A percentile compares a stretch with the other conserved stretches of the same genome.
Conservation (phyloP, 2,888 invertebrate species). For the Acleris laterana region DNA sequence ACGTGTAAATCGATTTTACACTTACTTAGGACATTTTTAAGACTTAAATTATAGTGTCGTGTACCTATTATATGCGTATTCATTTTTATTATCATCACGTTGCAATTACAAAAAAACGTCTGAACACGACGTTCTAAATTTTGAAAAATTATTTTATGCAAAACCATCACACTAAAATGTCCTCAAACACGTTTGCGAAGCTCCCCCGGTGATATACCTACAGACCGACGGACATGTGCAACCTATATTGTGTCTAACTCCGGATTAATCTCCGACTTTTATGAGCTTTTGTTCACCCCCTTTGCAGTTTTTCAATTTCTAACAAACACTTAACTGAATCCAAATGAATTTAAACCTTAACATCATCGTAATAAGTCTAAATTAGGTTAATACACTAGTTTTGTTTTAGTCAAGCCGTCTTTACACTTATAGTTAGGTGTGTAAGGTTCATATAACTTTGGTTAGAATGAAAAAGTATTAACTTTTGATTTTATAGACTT, state of each 20-base stretch:
- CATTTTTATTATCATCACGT: neutral
- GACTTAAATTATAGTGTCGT: too few relatives aligned
- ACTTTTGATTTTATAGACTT: conserved; percentile 80
- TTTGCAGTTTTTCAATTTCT: conserved; percentile 62
- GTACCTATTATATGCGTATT: neutral
- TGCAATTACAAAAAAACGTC: too few relatives aligned
- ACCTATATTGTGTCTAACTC: conserved; percentile 78
- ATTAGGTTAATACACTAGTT: neutral
- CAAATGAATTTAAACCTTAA: conserved; percentile 46
- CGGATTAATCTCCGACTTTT: conserved; percentile 83
- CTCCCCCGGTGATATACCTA: conserved; percentile 43
- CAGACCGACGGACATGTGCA: conserved; percentile 70
- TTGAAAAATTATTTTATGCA: neutral
- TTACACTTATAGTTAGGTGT: conserved; percentile 37
- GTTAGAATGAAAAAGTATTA: conserved; percentile 55
- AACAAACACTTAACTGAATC: conserved; percentile 49
- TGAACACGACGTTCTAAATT: too few relatives aligned
- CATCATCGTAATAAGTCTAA: conserved; percentile 6
- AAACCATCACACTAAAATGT: neutral
- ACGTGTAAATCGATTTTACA: too few relatives aligned
- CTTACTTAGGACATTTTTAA: too few relatives aligned
- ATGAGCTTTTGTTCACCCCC: conserved; percentile 80
- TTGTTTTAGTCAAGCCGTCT: neutral
- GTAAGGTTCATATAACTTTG: conserved; percentile 47
- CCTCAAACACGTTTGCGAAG: conserved; percentile 20